These are phyloP conservation scores for Marmota flaviventris DNA, from an alignment of 2,113 vertebrate genomes.

Conservation along the genomic window DNA sequence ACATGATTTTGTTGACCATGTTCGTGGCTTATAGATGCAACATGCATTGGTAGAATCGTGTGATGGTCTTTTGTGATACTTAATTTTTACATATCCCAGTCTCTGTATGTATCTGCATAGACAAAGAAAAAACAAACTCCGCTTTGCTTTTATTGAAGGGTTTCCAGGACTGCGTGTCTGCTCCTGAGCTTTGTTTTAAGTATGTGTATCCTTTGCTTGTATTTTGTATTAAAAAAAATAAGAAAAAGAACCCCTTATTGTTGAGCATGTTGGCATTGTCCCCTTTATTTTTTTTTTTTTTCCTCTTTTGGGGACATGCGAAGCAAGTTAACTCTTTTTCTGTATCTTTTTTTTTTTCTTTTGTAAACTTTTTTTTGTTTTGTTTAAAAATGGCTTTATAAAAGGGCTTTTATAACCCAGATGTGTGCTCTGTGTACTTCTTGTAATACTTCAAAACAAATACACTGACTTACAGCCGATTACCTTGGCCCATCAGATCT, in stretches of 20 bases:
- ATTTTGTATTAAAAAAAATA: slow-evolving; percentile 91
- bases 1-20: slow-evolving; percentile 89
- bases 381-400: slow-evolving; percentile 94
- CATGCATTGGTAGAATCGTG: slow-evolving; percentile 89
- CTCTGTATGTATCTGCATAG: slow-evolving; percentile 91
- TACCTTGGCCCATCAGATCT: background rate
- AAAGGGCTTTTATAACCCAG: slow-evolving; percentile 93
- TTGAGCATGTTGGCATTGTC: slow-evolving; percentile 92
- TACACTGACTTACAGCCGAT: background rate
- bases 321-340: slow-evolving; percentile 91
- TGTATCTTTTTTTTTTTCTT: slow-evolving; percentile 92
- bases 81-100: slow-evolving; percentile 89
- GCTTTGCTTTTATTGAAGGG: slow-evolving; percentile 89
- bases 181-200: slow-evolving; percentile 90
- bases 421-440: slow-evolving; percentile 84
- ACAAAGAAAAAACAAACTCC: slow-evolving; percentile 83
- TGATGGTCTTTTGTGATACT: slow-evolving; percentile 89
- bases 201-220: slow-evolving; percentile 92
- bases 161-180: slow-evolving; percentile 89
- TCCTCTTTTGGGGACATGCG: slow-evolving; percentile 88
- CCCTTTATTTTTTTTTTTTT: slow-evolving; percentile 86
- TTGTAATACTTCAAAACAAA: slow-evolving; percentile 68
- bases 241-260: slow-evolving; percentile 88
- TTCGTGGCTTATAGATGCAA: slow-evolving; percentile 88
- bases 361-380: slow-evolving; percentile 92